Percentiles rank a stretch among this genome's conserved stretches.
These are phyloP conservation scores for Paracanthobrama guichenoti DNA, from an alignment of 2,113 vertebrate species.

Conservation along the genomic window DNA sequence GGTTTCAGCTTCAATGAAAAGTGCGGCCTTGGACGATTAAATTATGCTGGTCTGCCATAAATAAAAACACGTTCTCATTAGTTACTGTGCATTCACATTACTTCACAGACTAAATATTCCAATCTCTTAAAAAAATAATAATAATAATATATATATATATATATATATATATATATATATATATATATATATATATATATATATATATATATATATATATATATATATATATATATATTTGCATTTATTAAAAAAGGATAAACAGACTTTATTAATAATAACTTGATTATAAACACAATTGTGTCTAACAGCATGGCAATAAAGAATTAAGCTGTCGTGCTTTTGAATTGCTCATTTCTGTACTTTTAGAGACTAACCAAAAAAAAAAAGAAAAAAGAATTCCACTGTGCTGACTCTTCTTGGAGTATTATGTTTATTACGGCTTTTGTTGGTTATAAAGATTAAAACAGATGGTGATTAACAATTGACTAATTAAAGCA, in stretches of 20 bases:
- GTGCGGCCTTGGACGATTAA: not conserved
- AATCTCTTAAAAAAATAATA: not conserved
- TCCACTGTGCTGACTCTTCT: not conserved
- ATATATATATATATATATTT: no score
- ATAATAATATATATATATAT: no score
- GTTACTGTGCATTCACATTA: not conserved
- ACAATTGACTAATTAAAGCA: not conserved
- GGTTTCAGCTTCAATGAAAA: slow-evolving; percentile 20
- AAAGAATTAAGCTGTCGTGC: not conserved
- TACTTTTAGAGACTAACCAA: not conserved
- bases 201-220: no score
- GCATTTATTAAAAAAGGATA: not conserved
- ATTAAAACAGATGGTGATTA: not conserved
- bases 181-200: no score
- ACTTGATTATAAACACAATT: not conserved
- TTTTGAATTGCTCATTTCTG: not conserved
- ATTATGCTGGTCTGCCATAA: not conserved
- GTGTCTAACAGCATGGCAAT: not conserved
- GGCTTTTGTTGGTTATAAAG: not conserved
- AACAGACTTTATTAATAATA: not conserved
- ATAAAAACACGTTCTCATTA: not conserved
- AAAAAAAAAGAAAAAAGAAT: not conserved
- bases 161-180: no score
- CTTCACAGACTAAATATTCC: not conserved
- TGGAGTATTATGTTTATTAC: not conserved